Evolutionary conservation across 2,888 invertebrate species (phyloP), one percentile per base, ranked within the genome.

Genomic region (Seira sanloemensis): DNA sequence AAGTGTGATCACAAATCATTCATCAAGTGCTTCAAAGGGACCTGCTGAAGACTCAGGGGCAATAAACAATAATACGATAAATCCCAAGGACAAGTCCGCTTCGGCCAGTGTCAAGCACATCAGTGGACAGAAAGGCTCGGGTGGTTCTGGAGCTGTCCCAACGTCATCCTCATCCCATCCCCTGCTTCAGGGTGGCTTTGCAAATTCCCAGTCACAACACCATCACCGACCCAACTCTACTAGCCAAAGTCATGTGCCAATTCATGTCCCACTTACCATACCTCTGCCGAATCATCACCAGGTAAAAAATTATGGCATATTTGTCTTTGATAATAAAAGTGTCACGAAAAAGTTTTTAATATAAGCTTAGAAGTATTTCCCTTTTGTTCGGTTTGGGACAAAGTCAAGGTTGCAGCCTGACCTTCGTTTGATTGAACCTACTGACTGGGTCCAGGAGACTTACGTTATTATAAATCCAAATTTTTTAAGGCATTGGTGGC

Each of bases 161-260:
- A 37, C 54, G 67, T n/a, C n/a, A n/a, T 12, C 37, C 37, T 12
- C 37, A 12, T 37, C 37, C 37, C 81, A 81, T 46, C 50, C 75
- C 71, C 65, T 75, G 12, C 65, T 75, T 1, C 81, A 81, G 21
- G 71, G 69, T 71, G 71, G 81, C 25, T 81, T 75, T 81, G 69
- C 25, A 16, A 81, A 62, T 46, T 1, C 74, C 67, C 26, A 54
- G 18, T 7, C 75, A 16, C 69, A 54, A 5, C 24, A 67, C 16
- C 81, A 81, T 37, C 58, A 58, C n/a, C 58, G 19, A 12, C n/a
- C 16, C 19, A 50, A 68, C 50, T 68, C 24, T 25, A 71, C 69
- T 65, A 16, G 19, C n/a, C 80, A 80, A 80, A 80, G 80, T 66
- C 81, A 81, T 71, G 75, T 81, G 69, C 81, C 81, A 81, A 62